Evolutionary conservation across 2,113 vertebrate genomes (phyloP).

Genomic region (Corynorhinus townsendii): DNA sequence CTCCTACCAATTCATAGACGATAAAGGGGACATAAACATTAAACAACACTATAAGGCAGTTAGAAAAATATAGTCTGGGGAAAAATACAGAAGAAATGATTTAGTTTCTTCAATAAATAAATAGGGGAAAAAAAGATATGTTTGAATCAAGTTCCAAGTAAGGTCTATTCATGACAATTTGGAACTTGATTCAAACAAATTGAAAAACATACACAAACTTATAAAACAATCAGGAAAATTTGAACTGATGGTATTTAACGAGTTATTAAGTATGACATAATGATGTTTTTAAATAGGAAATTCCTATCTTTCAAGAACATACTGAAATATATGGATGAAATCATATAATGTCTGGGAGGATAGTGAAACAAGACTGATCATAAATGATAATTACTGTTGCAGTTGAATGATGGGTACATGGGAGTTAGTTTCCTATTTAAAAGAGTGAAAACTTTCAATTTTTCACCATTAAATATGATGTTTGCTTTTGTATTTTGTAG

Average conservation of each 20-base stretch:
- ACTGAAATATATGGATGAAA: background rate
- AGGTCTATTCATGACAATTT: background rate
- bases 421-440: background rate
- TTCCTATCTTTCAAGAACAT: constrained; percentile 3
- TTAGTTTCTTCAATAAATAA: background rate
- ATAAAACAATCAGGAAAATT: background rate
- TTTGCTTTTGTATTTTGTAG: background rate
- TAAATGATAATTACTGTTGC: background rate
- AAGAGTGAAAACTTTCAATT: background rate
- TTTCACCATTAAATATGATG: background rate
- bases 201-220: background rate
- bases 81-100: background rate
- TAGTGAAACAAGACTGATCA: background rate
- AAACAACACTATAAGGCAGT: background rate
- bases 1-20: background rate
- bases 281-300: background rate
- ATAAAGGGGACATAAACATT: background rate
- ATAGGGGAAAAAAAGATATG: background rate
- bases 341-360: background rate
- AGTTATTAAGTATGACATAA: background rate
- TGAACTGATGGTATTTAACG: background rate
- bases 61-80: background rate
- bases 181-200: background rate
- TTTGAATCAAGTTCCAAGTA: background rate
- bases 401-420: background rate